Conservation (phyloP, 2,888 invertebrate species). For the Tetragnatha montana region DNA sequence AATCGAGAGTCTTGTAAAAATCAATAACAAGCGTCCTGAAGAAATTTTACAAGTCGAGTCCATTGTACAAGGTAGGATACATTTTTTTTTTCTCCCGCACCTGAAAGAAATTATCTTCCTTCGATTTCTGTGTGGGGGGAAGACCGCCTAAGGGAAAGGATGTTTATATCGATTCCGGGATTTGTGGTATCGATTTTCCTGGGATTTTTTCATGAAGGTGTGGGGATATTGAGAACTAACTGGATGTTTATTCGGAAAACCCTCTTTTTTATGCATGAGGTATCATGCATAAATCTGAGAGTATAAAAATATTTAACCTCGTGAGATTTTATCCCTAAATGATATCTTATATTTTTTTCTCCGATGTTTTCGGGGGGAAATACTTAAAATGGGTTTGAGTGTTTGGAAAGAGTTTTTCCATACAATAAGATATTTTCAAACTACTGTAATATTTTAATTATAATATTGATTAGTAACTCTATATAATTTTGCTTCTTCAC, state of each 20-base stretch:
- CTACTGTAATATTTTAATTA: too few species aligned
- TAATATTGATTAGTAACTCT: too few species aligned
- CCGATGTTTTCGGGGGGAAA: too few species aligned
- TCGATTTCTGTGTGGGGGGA: not conserved
- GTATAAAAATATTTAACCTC: too few species aligned
- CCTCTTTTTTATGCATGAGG: not conserved
- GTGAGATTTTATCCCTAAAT: too few species aligned
- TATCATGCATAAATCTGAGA: too few species aligned
- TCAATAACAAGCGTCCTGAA: not conserved
- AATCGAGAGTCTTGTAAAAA: not conserved
- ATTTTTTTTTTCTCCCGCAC: not conserved
- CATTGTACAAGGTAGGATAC: not conserved
- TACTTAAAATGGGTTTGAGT: too few species aligned
- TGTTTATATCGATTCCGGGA: not conserved
- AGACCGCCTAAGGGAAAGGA: not conserved
- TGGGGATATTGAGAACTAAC: not conserved
- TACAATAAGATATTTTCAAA: too few species aligned
- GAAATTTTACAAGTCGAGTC: not conserved
- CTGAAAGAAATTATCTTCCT: not conserved
- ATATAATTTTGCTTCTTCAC: too few species aligned
- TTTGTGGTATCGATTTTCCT: not conserved
- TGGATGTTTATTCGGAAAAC: not conserved
- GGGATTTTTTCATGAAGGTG: not conserved
- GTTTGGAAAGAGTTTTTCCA: too few species aligned
- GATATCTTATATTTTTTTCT: too few species aligned